Evolutionary conservation across 2,797 vertebrate genomes (phyloP).

Genomic region (Scolopax rusticola): DNA sequence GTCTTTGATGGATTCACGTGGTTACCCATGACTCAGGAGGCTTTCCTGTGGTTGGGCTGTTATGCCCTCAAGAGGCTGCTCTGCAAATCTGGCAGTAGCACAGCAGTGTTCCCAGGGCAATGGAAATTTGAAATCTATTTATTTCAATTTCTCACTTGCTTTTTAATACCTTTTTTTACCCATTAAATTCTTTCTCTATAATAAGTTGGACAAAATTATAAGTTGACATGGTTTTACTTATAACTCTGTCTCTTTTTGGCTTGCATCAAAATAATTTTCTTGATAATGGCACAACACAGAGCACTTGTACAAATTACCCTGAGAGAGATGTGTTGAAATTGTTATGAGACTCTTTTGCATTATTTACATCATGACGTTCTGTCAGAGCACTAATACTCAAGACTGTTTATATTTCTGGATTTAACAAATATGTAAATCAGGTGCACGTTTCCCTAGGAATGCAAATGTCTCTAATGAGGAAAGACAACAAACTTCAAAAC

Average conservation of each 20-base stretch:
- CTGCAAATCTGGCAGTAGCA: neutral
- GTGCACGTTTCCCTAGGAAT: conserved; percentile 48
- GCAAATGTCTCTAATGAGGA: conserved; percentile 25
- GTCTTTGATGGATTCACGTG: neutral
- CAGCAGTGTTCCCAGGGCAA: neutral
- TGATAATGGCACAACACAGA: conserved; percentile 30
- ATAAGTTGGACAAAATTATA: neutral
- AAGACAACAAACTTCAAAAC: conserved; percentile 36
- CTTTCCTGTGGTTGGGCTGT: neutral
- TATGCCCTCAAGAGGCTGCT: neutral
- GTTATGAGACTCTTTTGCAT: conserved; percentile 29
- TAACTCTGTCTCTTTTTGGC: conserved; percentile 1
- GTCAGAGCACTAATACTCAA: neutral
- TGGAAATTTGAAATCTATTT: neutral
- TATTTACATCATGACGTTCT: conserved; percentile 53
- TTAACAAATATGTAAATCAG: conserved; percentile 62
- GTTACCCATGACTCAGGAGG: neutral
- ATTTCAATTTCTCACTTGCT: neutral
- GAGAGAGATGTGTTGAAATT: conserved; percentile 39
- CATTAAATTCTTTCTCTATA: neutral
- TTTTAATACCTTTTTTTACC: neutral
- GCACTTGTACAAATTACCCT: conserved; percentile 1
- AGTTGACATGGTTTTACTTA: neutral
- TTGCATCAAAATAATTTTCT: conserved; percentile 32
- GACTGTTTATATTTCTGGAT: conserved; percentile 44